Conservation (phyloP, 2,888 invertebrate species). For the Torymus auratus region DNA sequence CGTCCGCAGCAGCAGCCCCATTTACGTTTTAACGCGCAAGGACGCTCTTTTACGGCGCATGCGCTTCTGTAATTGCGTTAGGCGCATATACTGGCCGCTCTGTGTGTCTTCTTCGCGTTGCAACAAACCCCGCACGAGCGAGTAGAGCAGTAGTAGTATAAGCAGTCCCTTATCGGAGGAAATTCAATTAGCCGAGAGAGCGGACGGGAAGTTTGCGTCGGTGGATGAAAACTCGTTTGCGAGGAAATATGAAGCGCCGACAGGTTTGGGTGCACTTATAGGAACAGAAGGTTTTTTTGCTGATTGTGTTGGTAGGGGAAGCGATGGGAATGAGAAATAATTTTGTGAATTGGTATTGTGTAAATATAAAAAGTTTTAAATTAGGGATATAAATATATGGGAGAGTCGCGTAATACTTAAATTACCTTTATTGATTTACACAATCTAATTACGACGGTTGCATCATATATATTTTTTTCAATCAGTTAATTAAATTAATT, state of each 20-base stretch:
- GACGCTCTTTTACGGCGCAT: slow-evolving; percentile 10
- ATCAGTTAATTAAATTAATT: no score
- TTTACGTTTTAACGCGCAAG: slow-evolving; percentile 29
- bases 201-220: not conserved
- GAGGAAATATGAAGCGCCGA: no score
- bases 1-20: not conserved
- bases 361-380: no score
- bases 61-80: slow-evolving; percentile 45
- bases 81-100: not conserved
- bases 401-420: no score
- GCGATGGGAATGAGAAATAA: not conserved
- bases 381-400: no score
- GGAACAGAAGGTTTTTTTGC: not conserved
- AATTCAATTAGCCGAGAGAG: slow-evolving; percentile 50
- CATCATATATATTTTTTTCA: no score
- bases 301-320: not conserved
- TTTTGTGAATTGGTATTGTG: not conserved
- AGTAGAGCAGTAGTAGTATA: no score
- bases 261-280: no score
- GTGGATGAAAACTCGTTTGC: slow-evolving; percentile 18
- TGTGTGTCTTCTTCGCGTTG: not conserved
- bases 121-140: not conserved
- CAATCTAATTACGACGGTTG: no score
- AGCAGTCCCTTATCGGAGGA: slow-evolving; percentile 44
- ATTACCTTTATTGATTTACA: no score